A percentile compares a stretch with the other conserved stretches of the same genome.
These are phyloP conservation scores for Pristionchus japonicus DNA, from an alignment of 2,888 invertebrate species.

Conservation along the genomic window DNA sequence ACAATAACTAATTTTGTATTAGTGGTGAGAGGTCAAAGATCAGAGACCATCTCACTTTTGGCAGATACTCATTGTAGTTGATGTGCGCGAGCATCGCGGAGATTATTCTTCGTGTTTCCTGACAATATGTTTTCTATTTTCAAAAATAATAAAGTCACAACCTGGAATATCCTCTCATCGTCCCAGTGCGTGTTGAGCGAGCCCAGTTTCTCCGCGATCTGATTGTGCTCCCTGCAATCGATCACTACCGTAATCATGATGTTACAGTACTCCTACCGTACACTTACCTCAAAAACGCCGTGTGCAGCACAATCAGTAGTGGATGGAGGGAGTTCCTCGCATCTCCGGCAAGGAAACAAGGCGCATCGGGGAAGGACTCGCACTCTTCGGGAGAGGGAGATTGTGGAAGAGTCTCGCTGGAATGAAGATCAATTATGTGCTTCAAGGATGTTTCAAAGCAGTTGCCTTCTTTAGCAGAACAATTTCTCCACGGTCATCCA, in stretches of 20 bases:
- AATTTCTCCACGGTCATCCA: too few species aligned
- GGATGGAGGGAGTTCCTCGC: slow-evolving; percentile 73
- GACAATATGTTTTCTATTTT: slow-evolving; percentile 43
- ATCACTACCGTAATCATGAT: neutral
- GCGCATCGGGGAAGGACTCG: slow-evolving; percentile 54
- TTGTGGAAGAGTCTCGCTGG: slow-evolving; percentile 56
- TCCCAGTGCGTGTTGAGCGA: slow-evolving; percentile 75
- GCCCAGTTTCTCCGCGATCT: slow-evolving; percentile 63
- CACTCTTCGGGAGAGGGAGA: slow-evolving; percentile 81
- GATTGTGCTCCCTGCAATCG: slow-evolving; percentile 71
- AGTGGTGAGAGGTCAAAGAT: neutral
- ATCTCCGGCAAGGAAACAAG: slow-evolving; percentile 65
- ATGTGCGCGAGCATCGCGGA: slow-evolving; percentile 79
- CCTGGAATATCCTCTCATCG: slow-evolving; percentile 76
- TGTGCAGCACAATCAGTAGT: slow-evolving; percentile 70
- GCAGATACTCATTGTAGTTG: slow-evolving; percentile 80
- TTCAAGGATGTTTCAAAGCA: neutral
- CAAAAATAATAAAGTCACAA: neutral
- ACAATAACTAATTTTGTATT: too few species aligned
- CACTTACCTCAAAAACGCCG: slow-evolving; percentile 65
- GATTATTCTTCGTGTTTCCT: slow-evolving; percentile 76
- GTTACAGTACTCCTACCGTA: neutral
- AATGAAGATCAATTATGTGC: neutral
- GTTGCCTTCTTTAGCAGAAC: too few species aligned
- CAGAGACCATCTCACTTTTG: slow-evolving; percentile 79